Conservation (phyloP, 2,888 invertebrate species). For the Aelia acuminata region DNA sequence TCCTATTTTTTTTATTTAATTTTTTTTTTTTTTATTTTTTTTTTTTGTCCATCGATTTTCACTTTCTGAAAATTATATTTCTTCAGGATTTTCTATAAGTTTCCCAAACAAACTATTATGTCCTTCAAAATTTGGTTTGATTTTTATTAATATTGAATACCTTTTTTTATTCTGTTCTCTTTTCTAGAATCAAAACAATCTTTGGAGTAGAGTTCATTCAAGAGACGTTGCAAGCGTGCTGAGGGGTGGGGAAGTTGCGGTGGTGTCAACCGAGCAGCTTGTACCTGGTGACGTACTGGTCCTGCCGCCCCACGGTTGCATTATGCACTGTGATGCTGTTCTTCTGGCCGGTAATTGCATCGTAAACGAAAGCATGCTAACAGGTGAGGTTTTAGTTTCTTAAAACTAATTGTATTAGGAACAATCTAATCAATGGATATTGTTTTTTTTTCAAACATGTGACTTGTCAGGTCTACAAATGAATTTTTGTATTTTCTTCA, state of each 20-base stretch:
- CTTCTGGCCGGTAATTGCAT: slow-evolving; percentile 89
- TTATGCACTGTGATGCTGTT: slow-evolving; percentile 87
- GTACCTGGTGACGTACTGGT: slow-evolving; percentile 91
- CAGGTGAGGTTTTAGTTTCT: slow-evolving; percentile 89
- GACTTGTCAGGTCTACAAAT: no score
- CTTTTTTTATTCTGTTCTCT: slow-evolving; percentile 59
- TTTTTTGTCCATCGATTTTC: background rate
- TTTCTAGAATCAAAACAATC: slow-evolving; percentile 86
- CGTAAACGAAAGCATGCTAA: slow-evolving; percentile 95
- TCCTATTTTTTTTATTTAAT: no score
- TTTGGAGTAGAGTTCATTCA: slow-evolving; percentile 91
- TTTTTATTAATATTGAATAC: slow-evolving; percentile 54
- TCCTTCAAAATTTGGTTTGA: slow-evolving; percentile 29
- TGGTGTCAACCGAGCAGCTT: slow-evolving; percentile 80
- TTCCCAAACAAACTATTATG: background rate
- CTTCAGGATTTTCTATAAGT: background rate
- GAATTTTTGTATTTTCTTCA: no score
- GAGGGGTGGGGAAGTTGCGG: slow-evolving; percentile 70
- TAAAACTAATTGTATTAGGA: no score
- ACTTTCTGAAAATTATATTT: background rate
- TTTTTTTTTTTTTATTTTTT: no score
- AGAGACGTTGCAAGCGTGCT: slow-evolving; percentile 81
- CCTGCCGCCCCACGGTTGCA: slow-evolving; percentile 83
- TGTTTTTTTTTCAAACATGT: no score
- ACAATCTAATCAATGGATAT: no score